Evolutionary conservation across 1,140 invertebrate species (phyloP).

Genomic region (Drosophila subobscura): DNA sequence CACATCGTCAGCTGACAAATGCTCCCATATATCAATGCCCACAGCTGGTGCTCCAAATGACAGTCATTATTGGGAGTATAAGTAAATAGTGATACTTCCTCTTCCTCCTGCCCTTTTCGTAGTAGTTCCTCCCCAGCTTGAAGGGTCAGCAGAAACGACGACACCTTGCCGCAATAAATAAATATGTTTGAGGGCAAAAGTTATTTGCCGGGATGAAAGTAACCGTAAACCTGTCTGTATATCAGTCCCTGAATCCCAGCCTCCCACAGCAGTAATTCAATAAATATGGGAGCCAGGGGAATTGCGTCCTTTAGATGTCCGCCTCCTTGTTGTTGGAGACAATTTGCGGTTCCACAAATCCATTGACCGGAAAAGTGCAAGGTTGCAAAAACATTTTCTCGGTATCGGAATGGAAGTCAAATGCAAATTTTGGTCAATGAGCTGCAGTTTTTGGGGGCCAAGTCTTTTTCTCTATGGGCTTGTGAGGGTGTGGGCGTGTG

Average conservation of each 20-base stretch:
- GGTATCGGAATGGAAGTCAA: slow-evolving; percentile 51
- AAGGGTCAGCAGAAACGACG: slow-evolving; percentile 58
- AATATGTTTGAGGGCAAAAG: slow-evolving; percentile 60
- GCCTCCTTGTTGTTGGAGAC: slow-evolving; percentile 5
- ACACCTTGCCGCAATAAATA: slow-evolving; percentile 80
- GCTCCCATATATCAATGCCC: slow-evolving; percentile 75
- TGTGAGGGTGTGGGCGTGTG: background rate
- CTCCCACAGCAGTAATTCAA: slow-evolving; percentile 63
- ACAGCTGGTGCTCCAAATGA: slow-evolving; percentile 74
- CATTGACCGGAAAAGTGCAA: slow-evolving; percentile 55
- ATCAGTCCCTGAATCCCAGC: slow-evolving; percentile 12
- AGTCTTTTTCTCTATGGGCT: slow-evolving; percentile 1
- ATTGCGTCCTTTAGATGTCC: slow-evolving; percentile 6
- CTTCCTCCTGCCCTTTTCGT: slow-evolving; percentile 29
- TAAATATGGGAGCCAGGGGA: slow-evolving; percentile 61
- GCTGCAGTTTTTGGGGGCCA: slow-evolving; percentile 45
- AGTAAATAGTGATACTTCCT: slow-evolving; percentile 56
- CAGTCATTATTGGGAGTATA: slow-evolving; percentile 70
- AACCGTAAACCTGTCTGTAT: slow-evolving; percentile 10
- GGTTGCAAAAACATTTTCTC: slow-evolving; percentile 52
- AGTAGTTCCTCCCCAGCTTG: background rate
- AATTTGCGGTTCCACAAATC: slow-evolving; percentile 59
- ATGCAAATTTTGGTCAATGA: slow-evolving; percentile 66
- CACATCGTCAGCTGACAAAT: slow-evolving; percentile 72
- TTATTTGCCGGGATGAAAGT: slow-evolving; percentile 26